Evolutionary conservation across 64 coral and sea anemone species (phyloP).

Genomic region (Orbicella faveolata): DNA sequence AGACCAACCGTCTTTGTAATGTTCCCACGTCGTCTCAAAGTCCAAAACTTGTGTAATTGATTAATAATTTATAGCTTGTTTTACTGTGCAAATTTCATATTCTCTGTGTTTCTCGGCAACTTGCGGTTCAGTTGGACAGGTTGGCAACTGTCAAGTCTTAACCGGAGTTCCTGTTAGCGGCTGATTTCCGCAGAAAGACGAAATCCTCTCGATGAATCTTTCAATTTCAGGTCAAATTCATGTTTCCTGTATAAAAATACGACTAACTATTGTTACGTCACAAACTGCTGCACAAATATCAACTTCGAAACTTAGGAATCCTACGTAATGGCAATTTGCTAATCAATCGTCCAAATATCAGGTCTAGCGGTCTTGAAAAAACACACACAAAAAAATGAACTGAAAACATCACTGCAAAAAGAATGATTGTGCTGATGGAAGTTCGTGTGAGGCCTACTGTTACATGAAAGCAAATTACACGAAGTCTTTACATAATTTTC

Average conservation of each 20-base stretch:
- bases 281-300: neutral
- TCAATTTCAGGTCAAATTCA: neutral
- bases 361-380: no score
- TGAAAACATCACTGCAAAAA: neutral
- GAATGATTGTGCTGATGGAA: neutral
- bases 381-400: neutral
- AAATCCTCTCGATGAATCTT: neutral
- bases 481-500: neutral
- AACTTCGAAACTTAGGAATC: neutral
- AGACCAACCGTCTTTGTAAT: slow-evolving; percentile 2
- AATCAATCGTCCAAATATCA: no score
- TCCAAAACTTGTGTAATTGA: slow-evolving; percentile 29
- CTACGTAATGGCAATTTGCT: neutral
- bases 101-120: slow-evolving; percentile 22
- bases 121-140: slow-evolving; percentile 18
- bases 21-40: slow-evolving; percentile 4
- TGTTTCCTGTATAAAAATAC: neutral
- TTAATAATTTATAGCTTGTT: slow-evolving; percentile 28
- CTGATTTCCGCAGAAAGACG: neutral
- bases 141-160: neutral
- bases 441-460: neutral
- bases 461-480: neutral
- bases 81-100: slow-evolving; percentile 13
- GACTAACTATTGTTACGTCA: slow-evolving; percentile 3
- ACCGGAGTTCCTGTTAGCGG: neutral